Percentiles rank a stretch among this genome's conserved stretches.
Evolutionary conservation across 2,797 vertebrate genomes (phyloP).

Genomic region (Dallia pectoralis): DNA sequence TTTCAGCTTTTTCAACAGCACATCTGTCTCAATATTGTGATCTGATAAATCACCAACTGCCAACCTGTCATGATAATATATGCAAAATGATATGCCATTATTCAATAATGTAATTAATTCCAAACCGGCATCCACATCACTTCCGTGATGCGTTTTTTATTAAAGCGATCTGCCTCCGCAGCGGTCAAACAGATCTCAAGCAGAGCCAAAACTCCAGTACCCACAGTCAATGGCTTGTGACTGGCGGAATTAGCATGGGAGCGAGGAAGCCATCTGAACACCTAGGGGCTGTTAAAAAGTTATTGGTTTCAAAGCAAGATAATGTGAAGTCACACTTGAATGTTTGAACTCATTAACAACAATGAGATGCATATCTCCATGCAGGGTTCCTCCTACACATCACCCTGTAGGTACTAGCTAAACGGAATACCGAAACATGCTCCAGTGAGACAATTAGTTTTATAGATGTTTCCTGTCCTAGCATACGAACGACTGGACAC

Average conservation of each 20-base stretch:
- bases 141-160: background rate
- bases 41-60: background rate
- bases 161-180: background rate
- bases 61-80: background rate
- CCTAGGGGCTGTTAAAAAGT: constrained; percentile 18
- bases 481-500: constrained; percentile 41
- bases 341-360: constrained; percentile 50
- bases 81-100: background rate
- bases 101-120: background rate
- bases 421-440: constrained; percentile 17
- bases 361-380: constrained; percentile 45
- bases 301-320: constrained; percentile 26
- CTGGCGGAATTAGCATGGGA: constrained; percentile 27
- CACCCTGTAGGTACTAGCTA: constrained; percentile 53
- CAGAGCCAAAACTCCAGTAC: constrained; percentile 5
- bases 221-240: constrained; percentile 14
- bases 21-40: background rate
- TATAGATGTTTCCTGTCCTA: constrained; percentile 28
- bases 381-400: constrained; percentile 49
- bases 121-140: background rate
- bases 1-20: background rate
- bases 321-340: constrained; percentile 40
- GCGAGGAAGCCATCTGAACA: constrained; percentile 33
- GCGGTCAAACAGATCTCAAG: constrained; percentile 15
- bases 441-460: background rate